These are phyloP conservation scores for Anagyrus pseudococci DNA, from an alignment of 2,888 invertebrate genomes.

Conservation along the genomic window DNA sequence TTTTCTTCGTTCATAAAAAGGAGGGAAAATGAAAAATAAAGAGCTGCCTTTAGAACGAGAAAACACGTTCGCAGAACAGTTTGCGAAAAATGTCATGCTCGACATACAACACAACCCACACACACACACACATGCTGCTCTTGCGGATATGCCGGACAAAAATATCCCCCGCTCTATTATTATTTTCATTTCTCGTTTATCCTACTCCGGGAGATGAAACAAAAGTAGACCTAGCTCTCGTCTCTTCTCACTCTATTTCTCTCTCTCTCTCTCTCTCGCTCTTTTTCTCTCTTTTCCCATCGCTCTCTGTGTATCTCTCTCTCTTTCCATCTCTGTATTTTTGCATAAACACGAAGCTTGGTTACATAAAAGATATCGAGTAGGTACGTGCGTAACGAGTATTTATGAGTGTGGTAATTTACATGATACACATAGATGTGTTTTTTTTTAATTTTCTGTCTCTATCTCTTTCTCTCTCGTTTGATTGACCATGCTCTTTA, in stretches of 20 bases:
- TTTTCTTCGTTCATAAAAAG: no score
- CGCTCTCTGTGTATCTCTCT: neutral
- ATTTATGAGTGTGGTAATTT: slow-evolving; percentile 29
- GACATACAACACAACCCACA: no score
- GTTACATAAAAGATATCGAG: slow-evolving; percentile 28
- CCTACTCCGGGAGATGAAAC: slow-evolving; percentile 6
- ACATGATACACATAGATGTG: slow-evolving; percentile 20
- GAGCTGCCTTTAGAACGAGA: no score
- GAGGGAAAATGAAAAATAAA: no score
- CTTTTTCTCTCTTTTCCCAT: neutral
- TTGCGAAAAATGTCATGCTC: neutral
- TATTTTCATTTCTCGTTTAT: neutral
- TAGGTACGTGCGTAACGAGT: slow-evolving; percentile 16
- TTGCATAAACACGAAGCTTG: neutral
- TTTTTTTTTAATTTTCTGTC: neutral
- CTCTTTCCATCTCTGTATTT: slow-evolving; percentile 6
- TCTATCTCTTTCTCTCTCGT: slow-evolving; percentile 15
- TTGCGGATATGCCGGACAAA: neutral
- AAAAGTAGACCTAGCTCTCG: slow-evolving; percentile 9
- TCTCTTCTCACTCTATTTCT: neutral
- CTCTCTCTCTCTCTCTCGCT: slow-evolving; percentile 1
- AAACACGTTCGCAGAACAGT: neutral
- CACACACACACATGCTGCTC: no score
- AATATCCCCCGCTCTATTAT: neutral
- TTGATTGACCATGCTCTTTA: slow-evolving; percentile 18